Conservation (phyloP, 2,797 vertebrate genomes). For the Cheracebus regulus region DNA sequence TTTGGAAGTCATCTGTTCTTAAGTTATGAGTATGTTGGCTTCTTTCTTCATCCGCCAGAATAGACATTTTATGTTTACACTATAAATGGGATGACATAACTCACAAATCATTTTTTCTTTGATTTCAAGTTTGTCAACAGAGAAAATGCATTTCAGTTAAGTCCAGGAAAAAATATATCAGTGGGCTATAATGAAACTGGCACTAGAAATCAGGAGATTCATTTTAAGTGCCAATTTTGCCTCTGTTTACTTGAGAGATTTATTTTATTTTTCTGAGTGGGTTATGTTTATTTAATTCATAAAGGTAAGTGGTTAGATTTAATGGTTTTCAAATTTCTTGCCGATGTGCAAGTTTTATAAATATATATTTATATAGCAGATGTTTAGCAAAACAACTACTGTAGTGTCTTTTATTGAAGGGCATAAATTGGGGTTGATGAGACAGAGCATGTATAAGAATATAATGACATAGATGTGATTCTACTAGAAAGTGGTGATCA, state of each 20-base stretch:
- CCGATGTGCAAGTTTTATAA: background rate
- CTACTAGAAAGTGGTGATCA: background rate
- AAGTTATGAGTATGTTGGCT: background rate
- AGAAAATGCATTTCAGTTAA: background rate
- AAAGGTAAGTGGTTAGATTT: background rate
- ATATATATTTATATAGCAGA: background rate
- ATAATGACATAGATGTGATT: background rate
- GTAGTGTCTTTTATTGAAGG: background rate
- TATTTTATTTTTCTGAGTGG: background rate
- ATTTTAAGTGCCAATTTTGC: background rate
- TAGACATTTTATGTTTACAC: background rate
- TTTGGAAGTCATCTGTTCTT: background rate
- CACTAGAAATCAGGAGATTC: background rate
- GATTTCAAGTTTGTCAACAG: background rate
- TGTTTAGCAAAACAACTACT: background rate
- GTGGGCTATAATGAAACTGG: background rate
- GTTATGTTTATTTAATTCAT: background rate
- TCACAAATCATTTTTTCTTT: background rate
- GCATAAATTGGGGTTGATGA: background rate
- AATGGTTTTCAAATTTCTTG: background rate
- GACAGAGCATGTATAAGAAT: background rate
- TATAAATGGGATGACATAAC: background rate
- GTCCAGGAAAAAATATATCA: background rate
- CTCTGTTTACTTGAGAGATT: background rate
- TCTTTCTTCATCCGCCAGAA: background rate